A percentile compares a stretch with the other conserved stretches of the same genome.
Evolutionary conservation across 2,113 vertebrate genomes (phyloP).

Genomic region (Caloenas nicobarica): DNA sequence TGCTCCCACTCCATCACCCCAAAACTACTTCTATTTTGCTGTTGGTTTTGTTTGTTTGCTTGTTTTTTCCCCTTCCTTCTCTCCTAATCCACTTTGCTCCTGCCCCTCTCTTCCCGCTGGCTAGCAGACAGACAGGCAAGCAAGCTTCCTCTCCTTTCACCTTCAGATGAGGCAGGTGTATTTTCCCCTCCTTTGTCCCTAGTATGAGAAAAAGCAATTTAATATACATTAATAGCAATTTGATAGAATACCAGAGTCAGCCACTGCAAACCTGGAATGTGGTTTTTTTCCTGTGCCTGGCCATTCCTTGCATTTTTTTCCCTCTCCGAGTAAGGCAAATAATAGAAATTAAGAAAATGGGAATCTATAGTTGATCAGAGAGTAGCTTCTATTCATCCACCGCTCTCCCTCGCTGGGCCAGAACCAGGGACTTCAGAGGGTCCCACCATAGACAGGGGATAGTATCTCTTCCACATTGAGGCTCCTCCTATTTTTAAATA

Average conservation of each 20-base stretch:
- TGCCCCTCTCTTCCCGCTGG: background rate
- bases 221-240: background rate
- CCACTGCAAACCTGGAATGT: background rate
- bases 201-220: background rate
- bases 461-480: background rate
- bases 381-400: background rate
- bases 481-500: background rate
- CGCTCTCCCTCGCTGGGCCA: background rate
- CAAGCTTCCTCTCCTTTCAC: background rate
- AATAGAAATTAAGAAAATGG: background rate
- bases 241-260: background rate
- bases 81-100: background rate
- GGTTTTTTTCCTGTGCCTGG: background rate
- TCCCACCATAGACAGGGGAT: background rate
- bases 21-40: background rate
- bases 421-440: background rate
- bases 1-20: background rate
- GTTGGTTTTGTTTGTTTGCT: fast-evolving
- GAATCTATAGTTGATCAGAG: background rate
- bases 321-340: background rate
- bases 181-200: background rate
- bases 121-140: background rate
- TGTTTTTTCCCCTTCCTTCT: background rate
- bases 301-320: background rate
- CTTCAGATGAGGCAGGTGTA: background rate